These are phyloP conservation scores for Belonocnema kinseyi DNA, from an alignment of 1,140 invertebrate species.

Conservation along the genomic window DNA sequence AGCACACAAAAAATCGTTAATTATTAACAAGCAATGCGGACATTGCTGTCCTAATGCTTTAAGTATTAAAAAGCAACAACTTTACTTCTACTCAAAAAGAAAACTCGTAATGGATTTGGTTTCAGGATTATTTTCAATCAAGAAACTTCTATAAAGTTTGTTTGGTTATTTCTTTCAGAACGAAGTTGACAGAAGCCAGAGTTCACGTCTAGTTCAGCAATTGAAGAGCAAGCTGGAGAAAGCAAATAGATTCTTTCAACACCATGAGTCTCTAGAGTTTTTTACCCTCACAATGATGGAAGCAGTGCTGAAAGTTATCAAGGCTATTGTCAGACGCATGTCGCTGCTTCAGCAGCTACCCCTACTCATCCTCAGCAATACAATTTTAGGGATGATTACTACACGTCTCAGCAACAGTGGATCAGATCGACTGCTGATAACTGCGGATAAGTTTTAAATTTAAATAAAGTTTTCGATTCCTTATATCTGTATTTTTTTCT, in stretches of 20 bases:
- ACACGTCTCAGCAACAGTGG: constrained; percentile 70
- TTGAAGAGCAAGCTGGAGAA: constrained; percentile 88
- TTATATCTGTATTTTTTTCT: constrained; percentile 21
- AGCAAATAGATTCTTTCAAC: constrained; percentile 90
- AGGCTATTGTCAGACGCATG: constrained; percentile 66
- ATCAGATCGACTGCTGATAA: constrained; percentile 66
- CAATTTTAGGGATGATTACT: constrained; percentile 72
- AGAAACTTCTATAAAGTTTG: constrained; percentile 30
- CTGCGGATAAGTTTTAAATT: constrained; percentile 65
- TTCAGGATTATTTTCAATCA: not conserved
- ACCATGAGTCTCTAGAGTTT: constrained; percentile 79
- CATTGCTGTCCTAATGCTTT: no score
- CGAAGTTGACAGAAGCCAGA: constrained; percentile 93
- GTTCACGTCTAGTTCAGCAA: constrained; percentile 97
- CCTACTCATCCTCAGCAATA: constrained; percentile 69
- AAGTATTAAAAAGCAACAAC: constrained; percentile 39
- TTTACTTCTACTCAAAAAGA: no score
- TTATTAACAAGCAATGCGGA: no score
- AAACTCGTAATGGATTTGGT: no score
- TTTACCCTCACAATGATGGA: constrained; percentile 66
- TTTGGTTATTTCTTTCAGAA: constrained; percentile 73
- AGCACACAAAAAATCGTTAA: no score
- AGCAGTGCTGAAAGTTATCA: constrained; percentile 67
- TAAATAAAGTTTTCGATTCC: no score
- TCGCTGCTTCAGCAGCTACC: constrained; percentile 62